phyloP scores from a whole-genome alignment of 2,113 vertebrate genomes.

The Callospermophilus lateralis region DNA sequence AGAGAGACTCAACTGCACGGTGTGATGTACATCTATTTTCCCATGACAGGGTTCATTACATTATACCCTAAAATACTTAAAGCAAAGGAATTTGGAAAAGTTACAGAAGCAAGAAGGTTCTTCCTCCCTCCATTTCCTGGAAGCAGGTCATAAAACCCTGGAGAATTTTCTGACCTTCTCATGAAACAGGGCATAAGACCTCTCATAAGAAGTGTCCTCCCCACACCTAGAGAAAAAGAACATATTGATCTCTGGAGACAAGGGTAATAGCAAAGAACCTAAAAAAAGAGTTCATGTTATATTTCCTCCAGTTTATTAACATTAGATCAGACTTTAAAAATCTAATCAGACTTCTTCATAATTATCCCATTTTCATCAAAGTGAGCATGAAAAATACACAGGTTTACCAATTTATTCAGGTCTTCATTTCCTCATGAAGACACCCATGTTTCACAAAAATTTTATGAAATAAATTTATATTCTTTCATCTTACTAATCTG shows the following conservation, averaged over 20 bases:
- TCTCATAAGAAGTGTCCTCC: not conserved
- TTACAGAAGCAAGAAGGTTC: not conserved
- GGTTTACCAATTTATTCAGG: not conserved
- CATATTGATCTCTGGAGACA: not conserved
- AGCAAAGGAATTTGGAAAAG: not conserved
- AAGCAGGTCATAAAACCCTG: conserved; percentile 16
- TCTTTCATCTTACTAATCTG: not conserved
- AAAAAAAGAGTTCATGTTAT: not conserved
- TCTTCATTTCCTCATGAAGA: not conserved
- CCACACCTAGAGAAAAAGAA: not conserved
- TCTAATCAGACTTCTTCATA: not conserved
- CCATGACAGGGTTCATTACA: not conserved
- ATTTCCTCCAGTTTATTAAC: not conserved
- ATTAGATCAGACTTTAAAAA: no score
- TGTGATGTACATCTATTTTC: not conserved
- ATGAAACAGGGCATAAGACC: not conserved
- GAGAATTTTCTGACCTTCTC: not conserved
- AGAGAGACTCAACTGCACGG: not conserved
- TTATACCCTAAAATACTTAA: not conserved
- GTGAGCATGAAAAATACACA: not conserved
- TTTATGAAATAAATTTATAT: not conserved
- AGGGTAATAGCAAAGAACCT: not conserved
- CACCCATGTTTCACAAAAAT: not conserved
- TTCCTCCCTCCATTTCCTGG: not conserved
- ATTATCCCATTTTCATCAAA: not conserved